A percentile compares a stretch with the other conserved stretches of the same genome.
Evolutionary conservation across 2,113 vertebrate species (phyloP).

Genomic region (Saguinus imperator): DNA sequence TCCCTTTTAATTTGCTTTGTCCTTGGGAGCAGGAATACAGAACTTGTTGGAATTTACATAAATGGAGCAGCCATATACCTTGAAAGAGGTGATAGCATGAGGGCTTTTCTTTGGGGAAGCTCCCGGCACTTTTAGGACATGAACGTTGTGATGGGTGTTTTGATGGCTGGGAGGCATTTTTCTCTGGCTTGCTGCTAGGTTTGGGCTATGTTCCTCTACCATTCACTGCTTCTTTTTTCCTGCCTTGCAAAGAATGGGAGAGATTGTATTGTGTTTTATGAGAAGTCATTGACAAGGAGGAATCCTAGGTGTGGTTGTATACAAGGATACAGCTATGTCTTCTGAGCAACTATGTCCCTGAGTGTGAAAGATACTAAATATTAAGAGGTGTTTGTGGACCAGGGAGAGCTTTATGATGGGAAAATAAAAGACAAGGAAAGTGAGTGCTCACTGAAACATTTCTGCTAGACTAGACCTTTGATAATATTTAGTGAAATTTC

Average conservation of each 20-base stretch:
- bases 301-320: neutral
- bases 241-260: neutral
- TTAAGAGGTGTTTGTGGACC: neutral
- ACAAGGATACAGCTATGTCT: accelerated
- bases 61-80: neutral
- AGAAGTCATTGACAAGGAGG: neutral
- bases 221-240: neutral
- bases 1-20: neutral
- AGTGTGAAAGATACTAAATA: neutral
- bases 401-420: neutral
- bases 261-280: no score
- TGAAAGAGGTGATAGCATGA: no score
- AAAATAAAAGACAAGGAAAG: neutral
- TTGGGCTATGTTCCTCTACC: neutral
- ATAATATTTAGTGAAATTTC: neutral
- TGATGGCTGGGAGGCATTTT: neutral
- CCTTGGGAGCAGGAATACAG: neutral
- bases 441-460: neutral
- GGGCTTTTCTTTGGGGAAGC: neutral
- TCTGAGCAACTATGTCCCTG: neutral
- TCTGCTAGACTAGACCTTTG: neutral
- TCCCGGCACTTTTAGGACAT: neutral
- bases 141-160: accelerated
- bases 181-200: neutral
- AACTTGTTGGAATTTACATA: neutral